Base-by-base conservation (phyloP, 2,888 invertebrate genomes). In the Anthophora plumipes region DNA sequence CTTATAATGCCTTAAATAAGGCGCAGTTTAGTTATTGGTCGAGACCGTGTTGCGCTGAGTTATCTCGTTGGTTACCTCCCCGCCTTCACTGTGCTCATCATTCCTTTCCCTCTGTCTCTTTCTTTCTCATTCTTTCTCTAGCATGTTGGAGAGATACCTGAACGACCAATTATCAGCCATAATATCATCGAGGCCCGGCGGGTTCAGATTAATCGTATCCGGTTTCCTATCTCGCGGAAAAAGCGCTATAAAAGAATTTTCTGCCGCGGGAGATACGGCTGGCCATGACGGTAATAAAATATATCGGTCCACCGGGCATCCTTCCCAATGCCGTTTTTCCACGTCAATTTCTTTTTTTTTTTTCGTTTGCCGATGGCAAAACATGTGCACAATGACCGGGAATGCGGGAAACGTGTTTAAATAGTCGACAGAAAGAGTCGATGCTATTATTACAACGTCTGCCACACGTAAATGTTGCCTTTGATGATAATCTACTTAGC, bases 121-220 rank as follows among this genome's bases (percentile, higher is more conserved):
- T 63, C 61, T n/a, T 43, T 54, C 25, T 57, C 55, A 46, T 84
- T 67, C 78, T 64, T 59, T 54, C 70, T 61, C 72, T 39, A 57
- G 48, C 59, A 66, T 60, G 72, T 64, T 57, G 74, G 78, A 85
- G 86, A 87, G 88, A 87, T 88, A 77, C 80, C 77, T 72, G 84
- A 90, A 89, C 89, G 90, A 91, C 91, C 91, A 92, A 92, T 92
- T 92, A 92, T 92, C 91, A 91, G 90, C 88, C 88, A 88, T 88
- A 89, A 91, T 90, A 92, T 91, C 90, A 90, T 91, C 90, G 88
- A 82, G 85, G 87, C 83, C 88, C 88, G 84, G 85, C 83, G 86
- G 88, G 87, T 85, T 84, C 83, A 84, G 90, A 90, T 89, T 90
- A 89, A 90, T 91, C 90, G 88, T 89, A 89, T 90, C 90, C 90